These are phyloP conservation scores for Eonycteris spelaea DNA, from an alignment of 2,113 vertebrate species.

Conservation along the genomic window DNA sequence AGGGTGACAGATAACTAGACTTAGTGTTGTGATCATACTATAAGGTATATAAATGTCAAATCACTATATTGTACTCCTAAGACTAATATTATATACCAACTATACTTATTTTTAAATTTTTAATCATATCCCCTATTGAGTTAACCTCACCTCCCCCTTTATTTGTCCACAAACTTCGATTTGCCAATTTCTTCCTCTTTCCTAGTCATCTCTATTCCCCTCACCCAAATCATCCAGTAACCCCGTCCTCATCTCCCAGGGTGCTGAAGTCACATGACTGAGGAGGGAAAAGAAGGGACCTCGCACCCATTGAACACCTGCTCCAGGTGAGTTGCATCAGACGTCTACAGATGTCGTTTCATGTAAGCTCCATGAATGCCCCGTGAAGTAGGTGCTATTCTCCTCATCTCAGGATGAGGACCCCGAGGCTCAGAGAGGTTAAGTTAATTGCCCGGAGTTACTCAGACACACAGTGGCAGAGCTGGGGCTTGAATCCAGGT, in stretches of 20 bases:
- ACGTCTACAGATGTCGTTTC: rapidly evolving
- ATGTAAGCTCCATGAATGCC: too few species aligned
- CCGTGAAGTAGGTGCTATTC: too few species aligned
- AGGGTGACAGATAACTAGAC: not conserved
- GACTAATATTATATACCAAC: not conserved
- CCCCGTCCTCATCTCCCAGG: not conserved
- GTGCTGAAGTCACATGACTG: not conserved
- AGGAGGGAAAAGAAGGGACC: not conserved
- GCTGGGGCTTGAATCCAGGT: not conserved
- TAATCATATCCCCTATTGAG: not conserved
- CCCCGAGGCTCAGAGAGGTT: not conserved
- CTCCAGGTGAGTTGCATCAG: not conserved
- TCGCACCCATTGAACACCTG: not conserved
- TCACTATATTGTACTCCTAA: not conserved
- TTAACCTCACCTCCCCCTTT: not conserved
- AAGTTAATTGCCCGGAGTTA: not conserved
- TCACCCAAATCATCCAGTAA: not conserved
- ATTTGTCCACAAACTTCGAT: not conserved
- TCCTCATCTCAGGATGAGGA: too few species aligned
- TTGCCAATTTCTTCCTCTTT: not conserved
- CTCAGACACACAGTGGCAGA: not conserved
- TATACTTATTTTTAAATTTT: not conserved
- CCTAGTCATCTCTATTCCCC: not conserved
- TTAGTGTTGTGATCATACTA: not conserved
- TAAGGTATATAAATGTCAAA: too few species aligned